Percentiles rank a stretch among this genome's conserved stretches.
phyloP scores from a whole-genome alignment of 2,888 invertebrate genomes.

The Leptogaster cylindrica region DNA sequence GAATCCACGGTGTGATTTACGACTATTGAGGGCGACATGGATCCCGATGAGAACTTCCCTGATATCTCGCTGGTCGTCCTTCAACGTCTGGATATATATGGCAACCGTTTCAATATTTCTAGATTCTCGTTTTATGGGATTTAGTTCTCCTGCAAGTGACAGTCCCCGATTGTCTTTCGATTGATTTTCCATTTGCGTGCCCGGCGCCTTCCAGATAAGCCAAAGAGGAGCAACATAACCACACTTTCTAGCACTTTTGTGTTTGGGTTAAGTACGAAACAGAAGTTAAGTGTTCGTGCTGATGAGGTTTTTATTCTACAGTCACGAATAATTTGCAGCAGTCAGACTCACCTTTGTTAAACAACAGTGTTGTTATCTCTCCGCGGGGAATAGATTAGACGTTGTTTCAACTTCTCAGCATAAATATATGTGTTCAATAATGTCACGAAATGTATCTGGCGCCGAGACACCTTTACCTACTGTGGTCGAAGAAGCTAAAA shows the following conservation, averaged over 20 bases:
- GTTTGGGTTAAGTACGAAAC: slow-evolving; percentile 28
- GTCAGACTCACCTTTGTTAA: slow-evolving; percentile 34
- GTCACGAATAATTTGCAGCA: slow-evolving; percentile 40
- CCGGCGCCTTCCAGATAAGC: slow-evolving; percentile 41
- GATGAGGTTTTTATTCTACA: slow-evolving; percentile 33
- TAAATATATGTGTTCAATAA: slow-evolving; percentile 32
- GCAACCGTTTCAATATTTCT: slow-evolving; percentile 12
- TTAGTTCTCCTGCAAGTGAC: slow-evolving; percentile 27
- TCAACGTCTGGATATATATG: slow-evolving; percentile 7
- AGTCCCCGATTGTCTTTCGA: slow-evolving; percentile 10
- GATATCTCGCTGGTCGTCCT: slow-evolving; percentile 20
- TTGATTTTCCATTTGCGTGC: slow-evolving; percentile 42
- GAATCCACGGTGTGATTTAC: slow-evolving; percentile 44
- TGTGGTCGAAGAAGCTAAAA: slow-evolving; percentile 26
- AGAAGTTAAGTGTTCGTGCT: slow-evolving; percentile 35
- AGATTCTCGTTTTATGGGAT: slow-evolving; percentile 23
- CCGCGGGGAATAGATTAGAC: slow-evolving; percentile 26
- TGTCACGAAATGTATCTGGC: slow-evolving; percentile 35
- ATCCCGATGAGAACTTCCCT: slow-evolving; percentile 1
- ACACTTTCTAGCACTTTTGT: slow-evolving; percentile 44
- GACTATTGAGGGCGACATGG: slow-evolving; percentile 30
- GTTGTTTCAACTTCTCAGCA: slow-evolving; percentile 20
- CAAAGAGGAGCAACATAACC: slow-evolving; percentile 38
- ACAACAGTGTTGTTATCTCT: slow-evolving; percentile 12
- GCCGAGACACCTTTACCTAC: background rate